Evolutionary conservation across 2,113 vertebrate genomes (phyloP), one percentile per base, ranked within the genome.

Genomic region (Poecile atricapillus): DNA sequence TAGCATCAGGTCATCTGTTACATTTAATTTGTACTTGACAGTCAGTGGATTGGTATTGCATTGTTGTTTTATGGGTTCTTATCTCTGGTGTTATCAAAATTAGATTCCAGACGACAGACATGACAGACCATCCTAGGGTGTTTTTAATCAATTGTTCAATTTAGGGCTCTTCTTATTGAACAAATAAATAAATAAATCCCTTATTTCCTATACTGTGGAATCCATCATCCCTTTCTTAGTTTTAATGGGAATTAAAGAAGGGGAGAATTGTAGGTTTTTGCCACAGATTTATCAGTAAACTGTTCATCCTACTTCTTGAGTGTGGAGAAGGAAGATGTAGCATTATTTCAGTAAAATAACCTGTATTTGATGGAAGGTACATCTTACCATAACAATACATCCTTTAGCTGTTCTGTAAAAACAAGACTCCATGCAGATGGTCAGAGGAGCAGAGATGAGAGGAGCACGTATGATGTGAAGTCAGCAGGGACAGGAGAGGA

Each of bases 1-100:
- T 56, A 88, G 31, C 47, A 86, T 56, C 28, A 83, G 67, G 60
- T 93, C 79, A 85, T 52, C 71, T 65, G 50, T 59, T 88, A 77
- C 11, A 93, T 39, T 41, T 43, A 22, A 59, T 83, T 84, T 90
- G 55, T 76, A 59, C 77, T 76, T 93, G 79, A 65, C 39, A 87
- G 65, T 50, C 53, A 76, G 63, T 76, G 85, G 77, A 94, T 30
- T 68, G 52, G 31, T 55, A 64, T 2, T 63, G 63, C 20, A 41
- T 55, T 10, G 0, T 19, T 86, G 37, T 85, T 91, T 81, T 67
- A 89, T 4, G 22, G 64, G n/a, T 73, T 74, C 43, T 75, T 83
- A 77, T 21, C 64, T 78, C 35, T 0, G 0, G 17, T 37, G 64
- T 64, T 56, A 77, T 31, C 15, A 2, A 92, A 77, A 77, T 60